Evolutionary conservation across 1,140 invertebrate species (phyloP).

Genomic region (Solenopsis fugax): DNA sequence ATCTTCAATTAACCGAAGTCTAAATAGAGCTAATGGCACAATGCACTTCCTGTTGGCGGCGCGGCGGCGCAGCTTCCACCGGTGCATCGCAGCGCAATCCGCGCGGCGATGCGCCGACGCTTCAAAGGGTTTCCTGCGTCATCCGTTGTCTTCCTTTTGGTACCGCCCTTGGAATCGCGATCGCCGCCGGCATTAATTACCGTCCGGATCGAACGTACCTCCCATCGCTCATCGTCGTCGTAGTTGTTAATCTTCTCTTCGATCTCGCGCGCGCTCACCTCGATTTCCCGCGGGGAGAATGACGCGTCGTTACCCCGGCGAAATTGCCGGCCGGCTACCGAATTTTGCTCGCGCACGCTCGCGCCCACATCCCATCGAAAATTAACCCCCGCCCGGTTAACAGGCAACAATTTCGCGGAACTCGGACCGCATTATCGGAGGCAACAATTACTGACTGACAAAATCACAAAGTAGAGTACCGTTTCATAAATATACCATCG

Average conservation of each 20-base stretch:
- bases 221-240: conserved; percentile 60
- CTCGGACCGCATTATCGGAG: background rate
- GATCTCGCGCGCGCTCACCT: conserved; percentile 30
- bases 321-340: conserved; percentile 21
- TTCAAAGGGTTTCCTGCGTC: conserved; percentile 51
- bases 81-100: conserved; percentile 23
- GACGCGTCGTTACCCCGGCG: conserved; percentile 51
- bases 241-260: conserved; percentile 66
- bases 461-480: background rate
- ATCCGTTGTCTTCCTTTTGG: conserved; percentile 41
- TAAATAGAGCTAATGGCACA: conserved; percentile 79
- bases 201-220: conserved; percentile 63
- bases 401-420: conserved; percentile 12
- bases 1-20: conserved; percentile 75
- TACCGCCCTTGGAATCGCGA: conserved; percentile 58
- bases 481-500: background rate
- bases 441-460: conserved; percentile 9
- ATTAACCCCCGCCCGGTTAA: conserved; percentile 37
- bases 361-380: background rate
- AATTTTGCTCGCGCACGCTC: conserved; percentile 11
- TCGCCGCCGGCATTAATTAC: conserved; percentile 74
- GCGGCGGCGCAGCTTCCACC: conserved; percentile 38
- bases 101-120: conserved; percentile 33
- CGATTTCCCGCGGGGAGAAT: conserved; percentile 51
- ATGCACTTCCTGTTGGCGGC: conserved; percentile 73